These are phyloP conservation scores for Allophyes oxyacanthae DNA, from an alignment of 2,888 invertebrate genomes.

Conservation along the genomic window DNA sequence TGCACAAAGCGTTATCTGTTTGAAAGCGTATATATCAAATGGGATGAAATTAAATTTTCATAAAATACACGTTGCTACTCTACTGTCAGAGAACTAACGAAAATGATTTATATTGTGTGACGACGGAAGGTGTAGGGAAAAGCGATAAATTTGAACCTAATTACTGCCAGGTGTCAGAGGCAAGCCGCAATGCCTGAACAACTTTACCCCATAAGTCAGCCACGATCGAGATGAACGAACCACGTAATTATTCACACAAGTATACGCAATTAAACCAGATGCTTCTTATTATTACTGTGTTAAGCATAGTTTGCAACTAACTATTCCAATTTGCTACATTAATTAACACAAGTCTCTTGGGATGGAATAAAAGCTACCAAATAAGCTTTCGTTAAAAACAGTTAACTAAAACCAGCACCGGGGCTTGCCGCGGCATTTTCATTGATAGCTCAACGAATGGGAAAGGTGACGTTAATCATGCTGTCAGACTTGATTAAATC, in stretches of 20 bases:
- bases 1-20: slow-evolving; percentile 41
- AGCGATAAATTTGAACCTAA: slow-evolving; percentile 82
- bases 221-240: slow-evolving; percentile 73
- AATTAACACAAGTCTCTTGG: slow-evolving; percentile 37
- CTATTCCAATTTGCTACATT: slow-evolving; percentile 40
- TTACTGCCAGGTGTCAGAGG: slow-evolving; percentile 84
- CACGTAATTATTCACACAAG: slow-evolving; percentile 63
- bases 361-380: slow-evolving; percentile 37
- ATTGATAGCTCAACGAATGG: slow-evolving; percentile 74
- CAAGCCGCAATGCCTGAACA: slow-evolving; percentile 77
- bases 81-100: slow-evolving; percentile 66
- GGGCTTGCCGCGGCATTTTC: slow-evolving; percentile 63
- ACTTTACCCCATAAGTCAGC: slow-evolving; percentile 81
- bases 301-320: slow-evolving; percentile 45
- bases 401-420: slow-evolving; percentile 66
- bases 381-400: slow-evolving; percentile 57
- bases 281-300: slow-evolving; percentile 46
- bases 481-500: slow-evolving; percentile 85
- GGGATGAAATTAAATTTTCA: slow-evolving; percentile 60
- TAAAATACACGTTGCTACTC: slow-evolving; percentile 59
- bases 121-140: slow-evolving; percentile 72
- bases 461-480: slow-evolving; percentile 82
- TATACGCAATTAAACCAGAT: slow-evolving; percentile 53
- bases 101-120: slow-evolving; percentile 71
- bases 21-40: slow-evolving; percentile 53